A percentile compares a stretch with the other conserved stretches of the same genome.
These are phyloP conservation scores for Osmerus mordax DNA, from an alignment of 2,113 vertebrate species.

Conservation along the genomic window DNA sequence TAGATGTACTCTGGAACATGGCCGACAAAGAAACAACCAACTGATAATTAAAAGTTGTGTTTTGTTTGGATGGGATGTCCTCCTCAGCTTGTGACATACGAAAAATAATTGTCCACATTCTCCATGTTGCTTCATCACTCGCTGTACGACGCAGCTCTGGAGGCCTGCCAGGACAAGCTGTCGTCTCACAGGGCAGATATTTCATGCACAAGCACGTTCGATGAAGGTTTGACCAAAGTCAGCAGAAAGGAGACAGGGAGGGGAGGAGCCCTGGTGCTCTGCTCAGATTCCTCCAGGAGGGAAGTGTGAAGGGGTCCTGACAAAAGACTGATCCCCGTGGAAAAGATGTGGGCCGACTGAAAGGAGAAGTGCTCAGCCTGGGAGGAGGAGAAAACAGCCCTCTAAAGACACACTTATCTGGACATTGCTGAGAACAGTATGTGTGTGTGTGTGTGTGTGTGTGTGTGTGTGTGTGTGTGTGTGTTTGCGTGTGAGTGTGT, in stretches of 20 bases:
- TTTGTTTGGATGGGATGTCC: too few species aligned
- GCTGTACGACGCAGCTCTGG: not conserved
- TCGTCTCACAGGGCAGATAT: constrained; percentile 1
- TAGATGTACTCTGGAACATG: too few species aligned
- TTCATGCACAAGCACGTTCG: not conserved
- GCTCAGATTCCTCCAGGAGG: constrained; percentile 13
- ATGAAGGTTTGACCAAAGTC: constrained; percentile 4
- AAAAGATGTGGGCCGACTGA: constrained; percentile 2
- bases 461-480: not conserved
- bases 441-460: not conserved
- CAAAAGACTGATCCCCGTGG: constrained; percentile 15
- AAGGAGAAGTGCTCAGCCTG: constrained; percentile 21
- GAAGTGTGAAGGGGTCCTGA: constrained; percentile 17
- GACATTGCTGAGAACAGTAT: not conserved
- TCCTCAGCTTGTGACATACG: too few species aligned
- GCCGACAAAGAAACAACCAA: too few species aligned
- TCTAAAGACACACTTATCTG: constrained; percentile 7
- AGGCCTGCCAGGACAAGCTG: not conserved
- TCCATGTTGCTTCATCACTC: not conserved
- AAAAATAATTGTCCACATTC: not conserved
- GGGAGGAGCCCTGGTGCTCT: not conserved
- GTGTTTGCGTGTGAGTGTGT: too few species aligned
- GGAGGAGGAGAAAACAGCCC: constrained; percentile 14
- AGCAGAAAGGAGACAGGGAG: not conserved
- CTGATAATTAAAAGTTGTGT: too few species aligned